Percentiles rank a stretch among this genome's conserved stretches.
Conservation (phyloP, 1,140 invertebrate species). For the Drosophila chauvacae region DNA sequence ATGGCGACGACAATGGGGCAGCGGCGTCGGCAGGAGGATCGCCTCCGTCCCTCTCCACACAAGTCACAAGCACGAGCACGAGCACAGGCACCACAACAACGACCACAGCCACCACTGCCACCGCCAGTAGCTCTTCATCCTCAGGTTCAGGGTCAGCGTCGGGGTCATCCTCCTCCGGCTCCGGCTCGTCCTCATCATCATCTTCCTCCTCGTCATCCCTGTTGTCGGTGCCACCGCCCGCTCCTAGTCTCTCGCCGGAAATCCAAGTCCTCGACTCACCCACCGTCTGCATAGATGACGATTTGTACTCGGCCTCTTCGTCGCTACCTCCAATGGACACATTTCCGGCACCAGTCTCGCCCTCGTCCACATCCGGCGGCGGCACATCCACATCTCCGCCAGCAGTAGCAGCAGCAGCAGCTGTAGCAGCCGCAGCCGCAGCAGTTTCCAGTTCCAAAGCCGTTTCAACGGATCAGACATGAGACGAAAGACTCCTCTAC, state of each 20-base stretch:
- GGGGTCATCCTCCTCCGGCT: conserved; percentile 4
- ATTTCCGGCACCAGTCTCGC: conserved; percentile 2
- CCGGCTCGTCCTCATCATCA: conserved; percentile 32
- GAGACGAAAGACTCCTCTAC: conserved; percentile 26
- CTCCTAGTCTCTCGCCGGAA: conserved; percentile 31
- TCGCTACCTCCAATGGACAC: conserved; percentile 22
- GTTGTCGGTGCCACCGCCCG: conserved; percentile 18
- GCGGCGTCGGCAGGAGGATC: not conserved
- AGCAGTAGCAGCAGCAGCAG: not conserved
- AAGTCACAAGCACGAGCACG: not conserved
- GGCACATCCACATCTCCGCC: conserved; percentile 1
- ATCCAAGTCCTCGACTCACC: conserved; percentile 9
- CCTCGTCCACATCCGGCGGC: conserved; percentile 1
- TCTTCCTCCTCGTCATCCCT: conserved; percentile 34
- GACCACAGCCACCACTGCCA: not conserved
- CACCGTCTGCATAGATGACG: conserved; percentile 36
- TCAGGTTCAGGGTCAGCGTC: not conserved
- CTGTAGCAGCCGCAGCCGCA: not conserved
- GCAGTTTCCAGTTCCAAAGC: conserved; percentile 11
- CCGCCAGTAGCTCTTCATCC: conserved; percentile 8
- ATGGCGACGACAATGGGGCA: conserved; percentile 6
- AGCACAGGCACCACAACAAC: not conserved
- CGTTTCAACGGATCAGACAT: conserved; percentile 20
- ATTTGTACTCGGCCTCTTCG: conserved; percentile 19
- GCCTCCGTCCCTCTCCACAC: not conserved